Base-by-base conservation (phyloP, 1,140 invertebrate genomes). In the Panulirus ornatus region DNA sequence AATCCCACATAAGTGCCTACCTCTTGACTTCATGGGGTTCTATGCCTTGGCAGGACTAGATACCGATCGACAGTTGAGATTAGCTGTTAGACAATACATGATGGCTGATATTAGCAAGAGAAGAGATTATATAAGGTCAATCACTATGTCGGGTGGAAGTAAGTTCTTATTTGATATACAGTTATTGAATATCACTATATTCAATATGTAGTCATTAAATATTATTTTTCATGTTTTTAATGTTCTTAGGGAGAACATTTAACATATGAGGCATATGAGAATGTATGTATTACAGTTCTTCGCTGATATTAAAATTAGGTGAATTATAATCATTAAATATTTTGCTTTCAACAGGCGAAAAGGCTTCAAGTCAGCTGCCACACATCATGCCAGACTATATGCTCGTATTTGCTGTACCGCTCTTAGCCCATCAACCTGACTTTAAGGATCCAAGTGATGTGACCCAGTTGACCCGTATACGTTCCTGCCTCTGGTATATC, bases 1-100 rank as follows among this genome's bases (percentile, higher is more conserved):
- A 22, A 91, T 93, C 40, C 92, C 92, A 6, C 84, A 92, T 63
- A 93, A 93, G 90, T 98, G 97, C 93, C 95, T 99, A 75, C 98
- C 98, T 1, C 94, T 99, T 81, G 98, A 99, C 94, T 99, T 99
- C 94, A 99, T 99, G 98, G 98, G 98, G 42, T 97, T 98, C 93
- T 98, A 99, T 94, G 97, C 96, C 14, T 94, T 99, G 38, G 97
- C 94, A 86, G 98, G 97, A 14, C 96, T 97, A 91, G 98, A 99
- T 94, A 95, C 96, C 36, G 96, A 98, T 88, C 96, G 96, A 92
- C 95, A 96, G 92, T 94, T 97, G 54, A 96, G 96, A 88, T 93
- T 93, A n/a, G 93, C 95, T 51, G 94, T 97, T 22, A 96, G 96
- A 92, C 95, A 96, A 92, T 97, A 97, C 93, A 97, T 98, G 95